These are phyloP conservation scores for Pangasius mekongensis DNA, from an alignment of 2,797 vertebrate species.

Conservation along the genomic window DNA sequence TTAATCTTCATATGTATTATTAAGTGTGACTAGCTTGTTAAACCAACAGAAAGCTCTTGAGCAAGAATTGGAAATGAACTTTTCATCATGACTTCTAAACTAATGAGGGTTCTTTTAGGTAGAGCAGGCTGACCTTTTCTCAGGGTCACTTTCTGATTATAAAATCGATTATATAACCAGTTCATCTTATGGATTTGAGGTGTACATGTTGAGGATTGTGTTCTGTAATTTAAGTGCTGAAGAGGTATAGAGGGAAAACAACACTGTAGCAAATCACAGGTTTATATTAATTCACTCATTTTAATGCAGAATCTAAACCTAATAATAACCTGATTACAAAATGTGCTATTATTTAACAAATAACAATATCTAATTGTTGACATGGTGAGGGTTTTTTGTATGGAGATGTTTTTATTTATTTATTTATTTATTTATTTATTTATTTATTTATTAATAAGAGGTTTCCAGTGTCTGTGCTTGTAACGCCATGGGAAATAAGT, in stretches of 20 bases:
- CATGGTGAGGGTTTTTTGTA: background rate
- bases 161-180: background rate
- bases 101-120: background rate
- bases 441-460: no score
- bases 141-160: background rate
- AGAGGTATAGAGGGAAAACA: background rate
- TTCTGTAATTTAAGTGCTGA: background rate
- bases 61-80: background rate
- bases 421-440: no score
- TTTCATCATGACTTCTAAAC: background rate
- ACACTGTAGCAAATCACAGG: background rate
- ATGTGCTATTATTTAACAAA: background rate
- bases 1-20: background rate
- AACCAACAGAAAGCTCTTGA: background rate
- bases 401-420: no score
- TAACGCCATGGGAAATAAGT: background rate
- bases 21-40: background rate
- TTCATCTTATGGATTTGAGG: background rate
- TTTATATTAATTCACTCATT: background rate
- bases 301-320: background rate
- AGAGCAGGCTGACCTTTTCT: background rate
- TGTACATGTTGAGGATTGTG: background rate
- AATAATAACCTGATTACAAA: background rate
- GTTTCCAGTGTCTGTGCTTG: no score
- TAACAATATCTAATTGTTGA: background rate